Evolutionary conservation across 2,888 invertebrate species (phyloP).

Genomic region (Eucera pruinosa): DNA sequence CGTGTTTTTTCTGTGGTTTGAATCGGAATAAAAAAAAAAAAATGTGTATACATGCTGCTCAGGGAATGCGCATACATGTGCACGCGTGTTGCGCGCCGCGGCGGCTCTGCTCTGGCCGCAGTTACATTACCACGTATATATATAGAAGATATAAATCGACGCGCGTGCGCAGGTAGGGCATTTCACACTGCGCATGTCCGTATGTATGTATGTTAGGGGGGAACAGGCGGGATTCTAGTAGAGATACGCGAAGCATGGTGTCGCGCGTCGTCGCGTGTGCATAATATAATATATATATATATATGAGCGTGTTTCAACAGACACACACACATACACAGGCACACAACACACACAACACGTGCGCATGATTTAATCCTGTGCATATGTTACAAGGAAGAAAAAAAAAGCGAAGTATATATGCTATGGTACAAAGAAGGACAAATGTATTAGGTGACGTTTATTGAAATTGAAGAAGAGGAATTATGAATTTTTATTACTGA

Average conservation of each 20-base stretch:
- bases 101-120: conserved; percentile 19
- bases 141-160: conserved; percentile 55
- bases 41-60: conserved; percentile 58
- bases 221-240: conserved; percentile 35
- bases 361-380: conserved; percentile 68
- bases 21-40: conserved; percentile 68
- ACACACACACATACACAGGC: too few relatives aligned
- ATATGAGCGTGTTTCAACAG: conserved; percentile 30
- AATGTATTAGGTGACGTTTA: conserved; percentile 82
- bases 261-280: conserved; percentile 52
- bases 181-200: conserved; percentile 58
- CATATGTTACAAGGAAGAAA: conserved; percentile 67
- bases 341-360: too few relatives aligned
- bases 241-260: conserved; percentile 46
- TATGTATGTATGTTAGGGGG: conserved; percentile 31
- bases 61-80: conserved; percentile 46
- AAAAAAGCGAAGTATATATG: conserved; percentile 62
- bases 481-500: conserved; percentile 83
- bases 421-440: conserved; percentile 83
- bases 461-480: conserved; percentile 81
- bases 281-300: conserved; percentile 27
- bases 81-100: conserved; percentile 55
- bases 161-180: conserved; percentile 64
- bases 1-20: conserved; percentile 62
- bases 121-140: conserved; percentile 36